Base-by-base conservation (phyloP, 1,140 invertebrate genomes). In the Plutomurus gul region DNA sequence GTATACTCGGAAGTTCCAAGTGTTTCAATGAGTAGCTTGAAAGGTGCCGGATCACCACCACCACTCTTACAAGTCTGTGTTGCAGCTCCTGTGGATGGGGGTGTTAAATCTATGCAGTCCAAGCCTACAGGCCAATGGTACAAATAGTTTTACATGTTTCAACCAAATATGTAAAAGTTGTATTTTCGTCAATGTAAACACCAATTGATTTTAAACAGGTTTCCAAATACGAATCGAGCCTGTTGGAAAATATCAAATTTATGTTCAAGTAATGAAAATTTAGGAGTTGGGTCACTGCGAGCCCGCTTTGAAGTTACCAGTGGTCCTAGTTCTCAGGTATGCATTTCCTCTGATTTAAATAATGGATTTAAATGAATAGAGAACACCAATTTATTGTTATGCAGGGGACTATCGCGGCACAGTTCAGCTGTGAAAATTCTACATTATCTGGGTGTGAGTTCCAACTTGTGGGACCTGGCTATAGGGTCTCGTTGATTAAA, bases 401-500 rank as follows among this genome's bases (percentile, higher is more conserved):
- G 2, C n/a, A 94, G 76, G 90, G 92, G 36, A 95, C 94, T 5
- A 92, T 98, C 81, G 93, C 93, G 22, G 92, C 95, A 20, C 95
- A 97, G 87, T 99, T 99, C 87, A 94, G 96, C 86, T 97, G 95
- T 87, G 95, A 97, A 87, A 96, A 95, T 51, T 95, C 96, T 36
- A 97, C 96, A 0, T 87, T 98, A 10, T 97, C 96, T 25, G 96
- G 96, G 40, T 37, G 91, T 95, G 96, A 98, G 84, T 98, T 99
- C 87, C 94, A 96, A 86, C 88, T 99, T 22, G 87, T 93, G 74
- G 95, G 95, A 8, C 87, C 90, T 76, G 96, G 96, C 6, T 99
- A 98, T 87, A 90, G 96, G 85, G 87, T 98, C 76, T 98, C 96
- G 30, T 89, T 99, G 82, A 93, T 96, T 47, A 99, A 99, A 87